A percentile compares a stretch with the other conserved stretches of the same genome.
Conservation (phyloP, 2,888 invertebrate species). For the Eurytoma californica region DNA sequence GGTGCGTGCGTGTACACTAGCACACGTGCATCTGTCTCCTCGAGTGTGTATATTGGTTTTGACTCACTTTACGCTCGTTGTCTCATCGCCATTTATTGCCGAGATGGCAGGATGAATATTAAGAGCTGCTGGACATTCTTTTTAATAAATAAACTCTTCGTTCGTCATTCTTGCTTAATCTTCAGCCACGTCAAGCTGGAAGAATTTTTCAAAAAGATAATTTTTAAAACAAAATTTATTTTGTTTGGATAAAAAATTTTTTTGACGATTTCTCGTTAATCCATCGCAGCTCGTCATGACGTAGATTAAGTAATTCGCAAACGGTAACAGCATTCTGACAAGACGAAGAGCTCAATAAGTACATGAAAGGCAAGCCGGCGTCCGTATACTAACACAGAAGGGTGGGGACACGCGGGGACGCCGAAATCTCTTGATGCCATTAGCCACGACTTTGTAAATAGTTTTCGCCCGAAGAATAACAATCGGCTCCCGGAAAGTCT, state of each 20-base stretch:
- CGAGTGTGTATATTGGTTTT: constrained; percentile 43
- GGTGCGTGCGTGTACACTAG: constrained; percentile 33
- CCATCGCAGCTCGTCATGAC: not conserved
- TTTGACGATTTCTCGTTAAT: not conserved
- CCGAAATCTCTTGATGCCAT: constrained; percentile 73
- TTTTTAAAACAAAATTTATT: too few relatives aligned
- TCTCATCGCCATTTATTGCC: constrained; percentile 28
- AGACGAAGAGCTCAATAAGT: not conserved
- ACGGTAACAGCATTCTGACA: not conserved
- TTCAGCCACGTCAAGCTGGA: too few relatives aligned
- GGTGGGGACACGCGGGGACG: constrained; percentile 54
- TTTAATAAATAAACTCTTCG: not conserved
- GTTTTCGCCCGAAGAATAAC: constrained; percentile 73
- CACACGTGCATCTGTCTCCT: constrained; percentile 64
- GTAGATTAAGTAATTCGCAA: not conserved
- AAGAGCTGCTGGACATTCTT: too few relatives aligned
- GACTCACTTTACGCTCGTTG: constrained; percentile 61
- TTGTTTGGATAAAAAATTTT: too few relatives aligned
- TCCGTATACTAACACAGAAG: not conserved
- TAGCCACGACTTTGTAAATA: constrained; percentile 74
- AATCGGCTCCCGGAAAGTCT: constrained; percentile 61
- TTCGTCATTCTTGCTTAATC: not conserved
- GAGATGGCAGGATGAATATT: not conserved
- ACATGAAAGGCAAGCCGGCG: not conserved
- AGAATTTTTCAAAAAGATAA: too few relatives aligned